Conservation (phyloP, 2,797 vertebrate genomes). For the Sebastes vulpes region DNA sequence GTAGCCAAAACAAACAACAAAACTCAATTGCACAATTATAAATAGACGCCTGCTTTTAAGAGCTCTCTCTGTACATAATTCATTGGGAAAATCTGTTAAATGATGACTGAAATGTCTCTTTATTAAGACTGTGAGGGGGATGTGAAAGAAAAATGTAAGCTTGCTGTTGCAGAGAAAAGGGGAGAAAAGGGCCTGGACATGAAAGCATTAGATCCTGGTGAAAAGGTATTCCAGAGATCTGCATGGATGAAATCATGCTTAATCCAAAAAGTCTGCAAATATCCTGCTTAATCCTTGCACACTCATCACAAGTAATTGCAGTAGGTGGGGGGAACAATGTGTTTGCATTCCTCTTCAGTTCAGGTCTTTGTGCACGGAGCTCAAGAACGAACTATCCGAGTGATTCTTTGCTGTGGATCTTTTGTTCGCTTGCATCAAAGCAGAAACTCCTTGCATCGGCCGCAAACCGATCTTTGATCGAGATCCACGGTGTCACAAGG, state of each 20-base stretch:
- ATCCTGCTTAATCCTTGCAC: constrained; percentile 51
- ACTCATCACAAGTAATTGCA: constrained; percentile 58
- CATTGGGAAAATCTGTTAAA: constrained; percentile 38
- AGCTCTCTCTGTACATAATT: constrained; percentile 7
- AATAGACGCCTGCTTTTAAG: constrained; percentile 18
- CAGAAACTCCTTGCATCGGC: constrained; percentile 38
- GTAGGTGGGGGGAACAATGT: constrained; percentile 30
- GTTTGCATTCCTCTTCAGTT: constrained; percentile 52
- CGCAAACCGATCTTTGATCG: constrained; percentile 53
- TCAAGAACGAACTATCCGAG: constrained; percentile 33
- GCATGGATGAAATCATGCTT: constrained; percentile 55
- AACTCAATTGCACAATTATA: constrained; percentile 29
- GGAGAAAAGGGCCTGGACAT: constrained; percentile 7
- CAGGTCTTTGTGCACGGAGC: constrained; percentile 40
- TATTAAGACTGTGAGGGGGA: constrained; percentile 18
- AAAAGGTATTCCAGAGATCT: constrained; percentile 55
- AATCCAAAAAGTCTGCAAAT: constrained; percentile 60
- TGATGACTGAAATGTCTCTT: constrained; percentile 37
- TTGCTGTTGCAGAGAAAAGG: constrained; percentile 15
- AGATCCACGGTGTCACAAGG: constrained; percentile 22
- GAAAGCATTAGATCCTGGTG: constrained; percentile 38
- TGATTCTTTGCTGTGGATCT: constrained; percentile 41
- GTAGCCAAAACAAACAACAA: not conserved
- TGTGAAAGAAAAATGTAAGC: constrained; percentile 12
- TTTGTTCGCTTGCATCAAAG: constrained; percentile 69